Evolutionary conservation across 2,888 invertebrate species (phyloP), one percentile per base, ranked within the genome.

Genomic region (Norana najaformis): DNA sequence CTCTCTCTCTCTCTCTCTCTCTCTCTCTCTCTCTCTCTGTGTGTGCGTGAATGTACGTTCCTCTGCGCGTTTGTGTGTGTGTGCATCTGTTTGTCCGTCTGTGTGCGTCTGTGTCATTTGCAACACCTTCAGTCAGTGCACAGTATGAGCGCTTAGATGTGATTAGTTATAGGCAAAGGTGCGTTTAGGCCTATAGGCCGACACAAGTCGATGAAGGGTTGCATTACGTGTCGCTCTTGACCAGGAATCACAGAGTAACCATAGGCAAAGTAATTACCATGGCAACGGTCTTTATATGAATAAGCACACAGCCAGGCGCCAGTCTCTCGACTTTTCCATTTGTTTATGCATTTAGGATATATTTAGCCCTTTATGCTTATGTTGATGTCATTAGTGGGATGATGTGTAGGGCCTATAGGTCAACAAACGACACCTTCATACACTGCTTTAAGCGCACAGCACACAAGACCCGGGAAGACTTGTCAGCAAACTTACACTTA

Each of bases 191-290:
- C 69, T 69, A 69, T 69, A 69, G 69, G 69, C 69, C 69, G 30
- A 69, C n/a, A 69, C n/a, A 16, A 23, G 23, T 16, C n/a, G n/a
- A n/a, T n/a, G n/a, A n/a, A n/a, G n/a, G 53, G 5, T 30, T 3
- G 8, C 8, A n/a, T 1, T n/a, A 69, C 69, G n/a, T 69, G n/a
- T 69, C 6, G 30, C 69, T 69, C 69, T 69, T n/a, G 69, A 69
- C 69, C 69, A 69, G 69, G 69, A n/a, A 69, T 69, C 69, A n/a
- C 69, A 69, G 47, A 47, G 69, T 69, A 69, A 69, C n/a, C 69
- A 69, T 13, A 69, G 69, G 69, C 14, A 69, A 69, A 69, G 3
- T 2, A 69, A n/a, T 69, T 69, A 13, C 69, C n/a, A 69, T 69
- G n/a, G 69, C 8, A 69, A 69, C 69, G n/a, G 69, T 69, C 69